Evolutionary conservation across 1,140 invertebrate species (phyloP), one percentile per base, ranked within the genome.

Genomic region (Gonatopus flavifemur): DNA sequence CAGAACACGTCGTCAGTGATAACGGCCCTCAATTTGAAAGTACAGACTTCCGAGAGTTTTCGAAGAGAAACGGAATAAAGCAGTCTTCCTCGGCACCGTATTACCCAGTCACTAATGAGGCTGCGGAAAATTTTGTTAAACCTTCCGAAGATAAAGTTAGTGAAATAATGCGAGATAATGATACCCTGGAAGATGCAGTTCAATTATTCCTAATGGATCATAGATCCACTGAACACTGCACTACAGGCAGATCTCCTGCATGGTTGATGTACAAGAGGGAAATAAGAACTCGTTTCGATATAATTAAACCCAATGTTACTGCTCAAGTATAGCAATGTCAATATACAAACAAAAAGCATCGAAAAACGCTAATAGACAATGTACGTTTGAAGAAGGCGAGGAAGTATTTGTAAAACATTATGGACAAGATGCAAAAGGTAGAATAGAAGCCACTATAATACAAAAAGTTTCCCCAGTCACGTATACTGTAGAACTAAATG

Each of bases 21-120:
- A 53, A 49, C 21, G 57, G 54, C 16, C 13, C 38, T 3, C 54
- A 59, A 43, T 53, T 49, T 21, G 38, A 49, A n/a, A 52, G 55
- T 13, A 22, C 2, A 1, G 53, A 56, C 20, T 56, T 56, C 21
- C 8, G 20, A 7, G 41, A 35, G 9, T 56, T 39, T n/a, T 10
- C 13, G n/a, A 18, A 25, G 13, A 15, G 22, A n/a, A 7, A 13
- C 2, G 33, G 28, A 13, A 30, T 37, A 7, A 43, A 32, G 16
- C 30, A 43, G 16, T 31, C 1, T 8, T 33, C 20, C 13, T 31
- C 30, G 4, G n/a, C 41, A 20, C 41, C 41, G 4, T 32, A 28
- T 28, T 6, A 28, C n/a, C n/a, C n/a, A n/a, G n/a, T n/a, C n/a
- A n/a, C n/a, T n/a, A n/a, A n/a, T n/a, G n/a, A n/a, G n/a, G 25